These are phyloP conservation scores for Phodopus roborovskii DNA, from an alignment of 2,113 vertebrate species.

Conservation along the genomic window DNA sequence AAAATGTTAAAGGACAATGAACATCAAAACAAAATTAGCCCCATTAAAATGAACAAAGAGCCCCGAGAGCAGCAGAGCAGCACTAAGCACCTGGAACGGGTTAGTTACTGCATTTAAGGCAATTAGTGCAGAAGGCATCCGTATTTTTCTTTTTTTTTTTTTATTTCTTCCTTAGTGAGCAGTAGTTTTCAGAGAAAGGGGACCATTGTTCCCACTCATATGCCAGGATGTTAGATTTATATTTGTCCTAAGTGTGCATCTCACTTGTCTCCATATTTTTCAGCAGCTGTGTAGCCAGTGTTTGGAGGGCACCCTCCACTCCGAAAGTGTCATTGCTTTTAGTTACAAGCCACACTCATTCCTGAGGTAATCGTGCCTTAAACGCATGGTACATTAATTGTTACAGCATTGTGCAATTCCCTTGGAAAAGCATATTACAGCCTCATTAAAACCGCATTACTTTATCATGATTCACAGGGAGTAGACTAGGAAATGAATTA, in stretches of 20 bases:
- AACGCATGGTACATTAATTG: slow-evolving; percentile 35
- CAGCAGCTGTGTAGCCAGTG: background rate
- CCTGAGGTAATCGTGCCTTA: slow-evolving; percentile 38
- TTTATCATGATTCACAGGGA: slow-evolving; percentile 68
- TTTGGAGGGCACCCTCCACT: background rate
- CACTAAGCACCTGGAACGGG: slow-evolving; percentile 1
- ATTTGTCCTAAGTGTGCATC: background rate
- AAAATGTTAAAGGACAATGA: slow-evolving; percentile 53
- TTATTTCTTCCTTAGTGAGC: slow-evolving; percentile 14
- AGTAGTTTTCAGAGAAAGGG: background rate
- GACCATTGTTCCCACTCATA: background rate
- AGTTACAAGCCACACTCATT: background rate
- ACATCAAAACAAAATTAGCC: slow-evolving; percentile 54
- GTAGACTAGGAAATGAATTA: slow-evolving; percentile 71
- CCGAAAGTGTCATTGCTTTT: background rate
- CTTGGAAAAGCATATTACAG: slow-evolving; percentile 65
- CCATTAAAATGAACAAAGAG: slow-evolving; percentile 54
- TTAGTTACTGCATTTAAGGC: slow-evolving; percentile 10
- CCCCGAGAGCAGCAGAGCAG: background rate
- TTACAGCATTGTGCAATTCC: slow-evolving; percentile 45
- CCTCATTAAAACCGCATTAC: slow-evolving; percentile 75
- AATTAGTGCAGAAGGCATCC: slow-evolving; percentile 25
- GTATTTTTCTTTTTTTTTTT: slow-evolving; percentile 31
- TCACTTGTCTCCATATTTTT: background rate
- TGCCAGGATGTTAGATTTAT: background rate